These are phyloP conservation scores for Lochmaea crataegi DNA, from an alignment of 2,888 invertebrate species.

Conservation along the genomic window DNA sequence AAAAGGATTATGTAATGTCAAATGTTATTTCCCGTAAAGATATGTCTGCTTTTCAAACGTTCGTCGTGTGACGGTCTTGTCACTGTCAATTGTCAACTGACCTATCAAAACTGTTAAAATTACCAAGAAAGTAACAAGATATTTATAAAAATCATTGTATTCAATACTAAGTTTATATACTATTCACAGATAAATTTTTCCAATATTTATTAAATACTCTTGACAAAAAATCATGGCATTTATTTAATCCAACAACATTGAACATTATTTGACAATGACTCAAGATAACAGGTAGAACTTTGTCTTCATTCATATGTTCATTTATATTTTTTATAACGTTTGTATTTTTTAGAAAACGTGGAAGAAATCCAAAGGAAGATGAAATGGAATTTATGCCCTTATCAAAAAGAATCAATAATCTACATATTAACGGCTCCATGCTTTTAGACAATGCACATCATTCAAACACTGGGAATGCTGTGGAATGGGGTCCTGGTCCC, in stretches of 20 bases:
- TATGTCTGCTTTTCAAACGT: neutral
- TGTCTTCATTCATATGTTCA: neutral
- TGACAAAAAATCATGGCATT: neutral
- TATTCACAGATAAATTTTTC: neutral
- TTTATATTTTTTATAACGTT: neutral
- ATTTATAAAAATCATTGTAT: neutral
- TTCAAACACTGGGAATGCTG: slow-evolving; percentile 47
- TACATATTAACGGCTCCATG: slow-evolving; percentile 78
- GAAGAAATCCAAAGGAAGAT: slow-evolving; percentile 76
- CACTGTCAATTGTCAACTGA: neutral
- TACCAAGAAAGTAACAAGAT: neutral
- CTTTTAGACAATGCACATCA: slow-evolving; percentile 58
- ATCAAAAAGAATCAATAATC: slow-evolving; percentile 90
- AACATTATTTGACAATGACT: slow-evolving; percentile 9
- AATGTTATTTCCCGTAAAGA: neutral
- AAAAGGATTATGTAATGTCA: too few species aligned
- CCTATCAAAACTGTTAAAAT: neutral
- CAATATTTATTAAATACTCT: neutral
- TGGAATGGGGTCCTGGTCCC: slow-evolving; percentile 60
- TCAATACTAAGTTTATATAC: too few species aligned
- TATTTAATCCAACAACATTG: neutral
- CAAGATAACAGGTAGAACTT: slow-evolving; percentile 9
- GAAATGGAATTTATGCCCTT: slow-evolving; percentile 86
- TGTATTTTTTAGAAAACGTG: slow-evolving; percentile 75
- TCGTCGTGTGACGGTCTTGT: neutral